These are phyloP conservation scores for Cassiopea xamachana DNA, from an alignment of 30 jellyfish, hydroid and myxozoan species.

Conservation along the genomic window DNA sequence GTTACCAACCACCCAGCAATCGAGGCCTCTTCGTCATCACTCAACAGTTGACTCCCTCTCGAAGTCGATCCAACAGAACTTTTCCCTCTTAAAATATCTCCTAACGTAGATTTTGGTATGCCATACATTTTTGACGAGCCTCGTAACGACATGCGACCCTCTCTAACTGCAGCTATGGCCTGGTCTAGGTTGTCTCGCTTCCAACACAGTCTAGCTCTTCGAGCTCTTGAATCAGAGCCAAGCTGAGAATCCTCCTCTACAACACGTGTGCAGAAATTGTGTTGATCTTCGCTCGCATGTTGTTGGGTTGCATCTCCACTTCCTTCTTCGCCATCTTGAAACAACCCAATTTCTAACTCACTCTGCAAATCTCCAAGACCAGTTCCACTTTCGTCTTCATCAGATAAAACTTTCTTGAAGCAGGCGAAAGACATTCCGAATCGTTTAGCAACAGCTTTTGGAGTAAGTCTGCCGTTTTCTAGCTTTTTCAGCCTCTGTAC, in stretches of 20 bases:
- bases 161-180: slow-evolving; percentile 48
- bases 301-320: background rate
- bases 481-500: background rate
- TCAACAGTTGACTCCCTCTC: slow-evolving; percentile 46
- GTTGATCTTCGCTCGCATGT: background rate
- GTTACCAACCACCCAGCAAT: slow-evolving; percentile 68
- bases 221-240: background rate
- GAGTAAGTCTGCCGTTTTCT: slow-evolving; percentile 29
- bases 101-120: slow-evolving; percentile 61
- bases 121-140: slow-evolving; percentile 53
- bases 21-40: slow-evolving; percentile 51
- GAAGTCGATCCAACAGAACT: slow-evolving; percentile 15
- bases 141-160: slow-evolving; percentile 45
- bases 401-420: background rate
- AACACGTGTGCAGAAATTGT: background rate
- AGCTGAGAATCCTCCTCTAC: background rate
- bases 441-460: slow-evolving; percentile 41
- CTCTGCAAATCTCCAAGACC: background rate
- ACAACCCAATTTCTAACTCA: background rate
- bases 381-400: background rate
- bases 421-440: slow-evolving; percentile 44
- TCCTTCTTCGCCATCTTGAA: background rate
- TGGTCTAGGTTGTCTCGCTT: slow-evolving; percentile 38
- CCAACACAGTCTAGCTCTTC: slow-evolving; percentile 52
- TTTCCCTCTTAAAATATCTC: slow-evolving; percentile 51